Percentiles rank a stretch among this genome's conserved stretches.
Evolutionary conservation across 2,888 invertebrate species (phyloP).

Genomic region (Agelastica alni): DNA sequence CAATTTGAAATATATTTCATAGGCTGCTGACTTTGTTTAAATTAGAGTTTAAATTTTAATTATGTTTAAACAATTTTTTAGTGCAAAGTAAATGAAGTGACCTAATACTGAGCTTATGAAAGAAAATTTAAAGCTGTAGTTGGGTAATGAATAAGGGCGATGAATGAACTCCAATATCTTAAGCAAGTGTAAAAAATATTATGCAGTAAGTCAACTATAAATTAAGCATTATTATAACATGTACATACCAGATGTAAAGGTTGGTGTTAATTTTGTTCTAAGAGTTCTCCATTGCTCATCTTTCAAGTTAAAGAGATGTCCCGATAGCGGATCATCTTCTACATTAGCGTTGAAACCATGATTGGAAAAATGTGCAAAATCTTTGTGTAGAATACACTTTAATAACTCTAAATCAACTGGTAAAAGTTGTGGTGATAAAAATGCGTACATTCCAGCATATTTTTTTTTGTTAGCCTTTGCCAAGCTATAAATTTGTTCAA

Average conservation of each 20-base stretch:
- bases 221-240: too few species aligned
- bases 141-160: too few species aligned
- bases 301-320: constrained; percentile 42
- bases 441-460: constrained; percentile 40
- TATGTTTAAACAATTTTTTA: too few species aligned
- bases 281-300: constrained; percentile 54
- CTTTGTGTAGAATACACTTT: constrained; percentile 47
- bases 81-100: too few species aligned
- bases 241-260: constrained; percentile 31
- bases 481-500: constrained; percentile 21
- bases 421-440: constrained; percentile 42
- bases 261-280: constrained; percentile 50
- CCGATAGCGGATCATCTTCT: constrained; percentile 45
- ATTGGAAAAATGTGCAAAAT: constrained; percentile 50
- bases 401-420: constrained; percentile 48
- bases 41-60: too few species aligned
- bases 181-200: too few species aligned
- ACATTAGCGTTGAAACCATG: constrained; percentile 47
- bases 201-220: too few species aligned
- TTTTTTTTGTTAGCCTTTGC: constrained; percentile 34
- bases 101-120: too few species aligned
- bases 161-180: too few species aligned
- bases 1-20: too few species aligned
- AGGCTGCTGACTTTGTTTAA: too few species aligned
- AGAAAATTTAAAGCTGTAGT: too few species aligned